phyloP scores from a whole-genome alignment of 2,888 invertebrate genomes.

The Drosophila kuntzei region DNA sequence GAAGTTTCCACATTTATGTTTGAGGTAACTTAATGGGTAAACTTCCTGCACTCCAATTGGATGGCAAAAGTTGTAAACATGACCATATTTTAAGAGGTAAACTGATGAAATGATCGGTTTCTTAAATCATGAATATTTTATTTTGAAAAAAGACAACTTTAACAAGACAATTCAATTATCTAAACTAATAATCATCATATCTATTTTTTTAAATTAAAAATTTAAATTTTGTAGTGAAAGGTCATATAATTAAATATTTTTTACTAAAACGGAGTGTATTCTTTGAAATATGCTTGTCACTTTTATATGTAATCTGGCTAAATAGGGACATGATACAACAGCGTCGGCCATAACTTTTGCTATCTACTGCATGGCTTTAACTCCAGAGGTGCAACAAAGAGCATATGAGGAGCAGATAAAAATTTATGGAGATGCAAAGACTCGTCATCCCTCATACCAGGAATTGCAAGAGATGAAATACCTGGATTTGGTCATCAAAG shows the following conservation, averaged over 20 bases:
- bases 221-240: too few species aligned
- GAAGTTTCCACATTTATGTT: constrained; percentile 82
- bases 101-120: too few species aligned
- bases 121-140: too few species aligned
- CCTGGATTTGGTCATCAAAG: constrained; percentile 79
- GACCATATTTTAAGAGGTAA: too few species aligned
- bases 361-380: constrained; percentile 86
- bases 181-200: too few species aligned
- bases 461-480: constrained; percentile 78
- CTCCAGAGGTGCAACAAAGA: constrained; percentile 86
- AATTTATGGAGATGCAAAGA: constrained; percentile 85
- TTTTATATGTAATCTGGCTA: background rate
- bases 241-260: too few species aligned
- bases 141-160: too few species aligned
- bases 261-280: too few species aligned
- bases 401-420: constrained; percentile 85
- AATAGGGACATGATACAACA: constrained; percentile 87
- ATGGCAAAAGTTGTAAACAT: too few species aligned
- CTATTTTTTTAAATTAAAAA: too few species aligned
- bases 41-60: too few species aligned
- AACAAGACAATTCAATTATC: too few species aligned
- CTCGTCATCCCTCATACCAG: constrained; percentile 59
- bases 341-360: constrained; percentile 87
- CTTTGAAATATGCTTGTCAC: background rate
- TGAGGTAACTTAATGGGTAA: constrained; percentile 65